phyloP scores from a whole-genome alignment of 2,113 vertebrate species.

The Pterocles burchelli region DNA sequence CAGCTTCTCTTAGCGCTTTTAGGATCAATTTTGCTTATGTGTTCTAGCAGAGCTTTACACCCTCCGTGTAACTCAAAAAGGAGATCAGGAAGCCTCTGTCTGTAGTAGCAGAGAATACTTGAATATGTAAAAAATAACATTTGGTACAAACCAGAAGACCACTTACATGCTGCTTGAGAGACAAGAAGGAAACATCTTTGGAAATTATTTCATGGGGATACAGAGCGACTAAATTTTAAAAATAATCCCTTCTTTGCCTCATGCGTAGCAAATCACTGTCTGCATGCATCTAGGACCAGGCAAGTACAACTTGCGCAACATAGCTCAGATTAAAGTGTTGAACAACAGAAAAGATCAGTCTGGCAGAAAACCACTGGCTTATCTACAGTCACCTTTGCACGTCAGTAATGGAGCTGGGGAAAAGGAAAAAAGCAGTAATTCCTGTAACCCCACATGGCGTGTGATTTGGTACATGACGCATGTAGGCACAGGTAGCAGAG shows the following conservation, averaged over 20 bases:
- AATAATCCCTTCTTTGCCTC: background rate
- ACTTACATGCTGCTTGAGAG: accelerated
- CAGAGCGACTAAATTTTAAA: background rate
- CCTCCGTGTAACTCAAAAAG: background rate
- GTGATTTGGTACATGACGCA: background rate
- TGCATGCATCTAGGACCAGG: too few relatives aligned
- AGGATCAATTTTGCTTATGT: background rate
- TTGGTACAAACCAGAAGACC: background rate
- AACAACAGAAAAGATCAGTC: background rate
- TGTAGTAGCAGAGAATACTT: background rate
- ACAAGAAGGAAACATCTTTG: background rate
- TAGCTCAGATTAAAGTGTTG: background rate
- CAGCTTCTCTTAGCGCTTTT: background rate
- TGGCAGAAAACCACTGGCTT: background rate
- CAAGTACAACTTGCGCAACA: too few relatives aligned
- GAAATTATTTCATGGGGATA: background rate
- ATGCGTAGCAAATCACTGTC: background rate
- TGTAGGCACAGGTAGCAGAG: background rate
- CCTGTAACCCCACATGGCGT: accelerated
- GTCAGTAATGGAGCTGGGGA: background rate
- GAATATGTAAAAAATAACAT: background rate
- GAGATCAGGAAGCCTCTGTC: background rate
- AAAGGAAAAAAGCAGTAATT: background rate
- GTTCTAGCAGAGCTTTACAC: background rate
- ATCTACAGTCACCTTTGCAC: too few relatives aligned